phyloP scores from a whole-genome alignment of 2,797 vertebrate genomes.

The Scleropages formosus region DNA sequence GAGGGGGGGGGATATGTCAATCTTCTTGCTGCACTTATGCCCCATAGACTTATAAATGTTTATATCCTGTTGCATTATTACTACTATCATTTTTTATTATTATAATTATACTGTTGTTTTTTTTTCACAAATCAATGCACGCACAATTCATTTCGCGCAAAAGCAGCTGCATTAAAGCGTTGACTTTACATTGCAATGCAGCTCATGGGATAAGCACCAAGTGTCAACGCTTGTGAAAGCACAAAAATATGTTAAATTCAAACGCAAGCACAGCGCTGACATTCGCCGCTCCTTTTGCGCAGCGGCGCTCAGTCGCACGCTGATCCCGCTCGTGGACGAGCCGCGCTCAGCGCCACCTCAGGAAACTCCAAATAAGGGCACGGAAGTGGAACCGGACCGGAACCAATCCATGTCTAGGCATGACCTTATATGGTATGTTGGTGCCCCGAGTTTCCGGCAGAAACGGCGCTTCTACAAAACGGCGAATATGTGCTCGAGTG shows the following conservation, averaged over 20 bases:
- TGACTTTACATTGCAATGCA: not conserved
- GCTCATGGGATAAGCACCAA: not conserved
- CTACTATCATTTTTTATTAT: too few relatives aligned
- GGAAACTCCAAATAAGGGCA: conserved; percentile 74
- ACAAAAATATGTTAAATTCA: not conserved
- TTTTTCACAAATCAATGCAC: too few relatives aligned
- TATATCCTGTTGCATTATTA: too few relatives aligned
- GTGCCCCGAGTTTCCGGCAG: conserved; percentile 66
- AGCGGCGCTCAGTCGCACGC: conserved; percentile 32
- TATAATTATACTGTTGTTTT: too few relatives aligned
- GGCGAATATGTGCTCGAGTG: too few relatives aligned
- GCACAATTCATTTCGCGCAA: not conserved
- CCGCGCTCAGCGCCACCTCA: conserved; percentile 45
- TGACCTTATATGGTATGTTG: conserved; percentile 63
- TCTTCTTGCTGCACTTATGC: too few relatives aligned
- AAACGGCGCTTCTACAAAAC: conserved; percentile 40
- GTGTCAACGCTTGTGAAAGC: conserved; percentile 24
- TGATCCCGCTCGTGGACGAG: conserved; percentile 34
- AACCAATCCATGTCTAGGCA: conserved; percentile 69
- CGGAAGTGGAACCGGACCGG: conserved; percentile 73
- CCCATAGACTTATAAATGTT: too few relatives aligned
- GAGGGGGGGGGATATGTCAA: too few relatives aligned
- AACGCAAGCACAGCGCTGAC: conserved; percentile 29
- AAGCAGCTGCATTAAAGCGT: not conserved
- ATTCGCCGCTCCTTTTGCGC: conserved; percentile 26